A percentile compares a stretch with the other conserved stretches of the same genome.
Evolutionary conservation across 2,888 invertebrate species (phyloP).

Genomic region (Drosophila putrida): DNA sequence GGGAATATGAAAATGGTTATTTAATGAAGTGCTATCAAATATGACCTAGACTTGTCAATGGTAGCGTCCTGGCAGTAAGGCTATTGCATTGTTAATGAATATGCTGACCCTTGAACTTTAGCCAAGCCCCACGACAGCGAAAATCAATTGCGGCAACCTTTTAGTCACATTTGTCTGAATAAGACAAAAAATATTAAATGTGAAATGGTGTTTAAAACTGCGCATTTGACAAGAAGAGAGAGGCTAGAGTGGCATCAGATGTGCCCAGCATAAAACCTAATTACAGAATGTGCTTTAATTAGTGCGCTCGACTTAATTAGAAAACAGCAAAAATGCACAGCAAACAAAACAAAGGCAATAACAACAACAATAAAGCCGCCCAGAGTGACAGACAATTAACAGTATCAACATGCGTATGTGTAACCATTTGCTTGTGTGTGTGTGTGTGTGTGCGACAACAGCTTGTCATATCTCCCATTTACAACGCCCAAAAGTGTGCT

Average conservation of each 20-base stretch:
- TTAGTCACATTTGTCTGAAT: conserved; percentile 12
- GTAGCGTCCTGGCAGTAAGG: conserved; percentile 13
- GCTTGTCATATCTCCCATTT: conserved; percentile 51
- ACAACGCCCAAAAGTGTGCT: conserved; percentile 48
- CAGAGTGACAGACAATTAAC: conserved; percentile 39
- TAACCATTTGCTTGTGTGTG: conserved; percentile 6
- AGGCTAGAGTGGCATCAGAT: conserved; percentile 22
- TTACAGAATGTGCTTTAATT: conserved; percentile 70
- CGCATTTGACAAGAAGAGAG: neutral
- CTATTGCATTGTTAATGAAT: conserved; percentile 50
- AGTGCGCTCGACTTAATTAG: conserved; percentile 70
- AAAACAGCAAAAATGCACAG: conserved; percentile 61
- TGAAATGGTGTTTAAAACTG: conserved; percentile 12
- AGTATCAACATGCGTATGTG: conserved; percentile 16
- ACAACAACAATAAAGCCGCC: conserved; percentile 21
- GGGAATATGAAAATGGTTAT: conserved; percentile 7
- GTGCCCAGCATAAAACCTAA: conserved; percentile 55
- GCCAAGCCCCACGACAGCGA: conserved; percentile 8
- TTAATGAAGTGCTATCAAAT: conserved; percentile 37
- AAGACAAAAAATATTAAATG: conserved; percentile 6
- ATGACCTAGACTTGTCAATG: conserved; percentile 44
- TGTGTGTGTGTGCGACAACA: conserved; percentile 45
- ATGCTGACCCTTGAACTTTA: conserved; percentile 46
- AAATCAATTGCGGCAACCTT: conserved; percentile 48
- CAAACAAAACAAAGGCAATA: conserved; percentile 40